Evolutionary conservation across 2,113 vertebrate species (phyloP), one percentile per base, ranked within the genome.

Genomic region (Labrus mixtus): DNA sequence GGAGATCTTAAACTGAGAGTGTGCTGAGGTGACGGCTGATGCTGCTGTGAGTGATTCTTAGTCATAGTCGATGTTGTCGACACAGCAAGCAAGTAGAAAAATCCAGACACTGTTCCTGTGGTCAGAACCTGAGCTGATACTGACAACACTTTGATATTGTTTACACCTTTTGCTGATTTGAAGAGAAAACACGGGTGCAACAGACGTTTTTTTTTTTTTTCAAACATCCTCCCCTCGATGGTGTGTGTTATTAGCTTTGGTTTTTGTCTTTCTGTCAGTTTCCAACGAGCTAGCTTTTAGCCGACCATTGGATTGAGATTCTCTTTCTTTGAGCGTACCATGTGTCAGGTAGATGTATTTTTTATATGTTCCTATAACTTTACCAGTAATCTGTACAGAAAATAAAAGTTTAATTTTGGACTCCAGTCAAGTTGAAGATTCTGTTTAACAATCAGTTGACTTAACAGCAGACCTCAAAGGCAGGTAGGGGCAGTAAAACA

Each of bases 181-280:
- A 60, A 39, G 22, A 54, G 41, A 68, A 48, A 41, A 59, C 9
- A 22, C n/a, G 10, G 59, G 17, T 0, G 46, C 36, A 25, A 53
- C 57, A 39, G n/a, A n/a, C n/a, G n/a, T n/a, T n/a, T n/a, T n/a
- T n/a, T n/a, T n/a, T n/a, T n/a, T 65, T 78, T 57, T 62, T 57
- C 62, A 58, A 57, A 73, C 59, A 39, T 63, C 81, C 79, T 86
- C 53, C 53, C 64, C 70, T 73, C 71, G 73, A 13, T 33, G 16
- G 23, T 29, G 6, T 0, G 10, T 43, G 25, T 46, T 33, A 63
- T n/a, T n/a, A 51, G 65, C 61, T 74, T 48, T 25, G 37, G 10
- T 60, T 8, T 63, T 70, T 33, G 25, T 45, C 56, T 57, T 61
- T 82, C 61, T 4, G 41, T 72, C 68, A 63, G 41, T 20, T 33